Percentiles rank a stretch among this genome's conserved stretches.
Evolutionary conservation across 92 coral and sea anemone genomes (phyloP).

Genomic region (Palythoa caribaeorum): DNA sequence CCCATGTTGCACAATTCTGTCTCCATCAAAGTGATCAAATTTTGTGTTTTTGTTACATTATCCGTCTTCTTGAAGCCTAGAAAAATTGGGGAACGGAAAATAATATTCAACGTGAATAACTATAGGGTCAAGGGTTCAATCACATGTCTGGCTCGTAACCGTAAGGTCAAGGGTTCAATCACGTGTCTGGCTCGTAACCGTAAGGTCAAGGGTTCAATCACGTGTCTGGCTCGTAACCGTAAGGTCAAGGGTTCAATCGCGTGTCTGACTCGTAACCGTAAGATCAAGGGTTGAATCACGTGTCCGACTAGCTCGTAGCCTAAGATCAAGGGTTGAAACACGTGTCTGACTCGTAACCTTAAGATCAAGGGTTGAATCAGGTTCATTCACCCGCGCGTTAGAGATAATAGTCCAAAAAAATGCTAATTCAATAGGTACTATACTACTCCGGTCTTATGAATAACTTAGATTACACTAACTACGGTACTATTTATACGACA

Average conservation of each 20-base stretch:
- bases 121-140: neutral
- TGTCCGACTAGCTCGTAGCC: too few relatives aligned
- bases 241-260: neutral
- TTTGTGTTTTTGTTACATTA: neutral
- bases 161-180: neutral
- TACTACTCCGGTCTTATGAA: too few relatives aligned
- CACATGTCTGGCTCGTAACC: neutral
- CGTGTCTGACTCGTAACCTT: too few relatives aligned
- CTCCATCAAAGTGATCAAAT: slow-evolving; percentile 5
- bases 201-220: neutral
- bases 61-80: neutral
- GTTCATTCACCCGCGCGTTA: too few relatives aligned
- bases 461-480: too few relatives aligned
- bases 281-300: too few relatives aligned
- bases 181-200: neutral
- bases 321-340: too few relatives aligned
- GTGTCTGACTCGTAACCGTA: too few relatives aligned
- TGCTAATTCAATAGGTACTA: too few relatives aligned
- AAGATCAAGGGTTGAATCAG: too few relatives aligned
- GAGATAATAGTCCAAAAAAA: too few relatives aligned
- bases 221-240: neutral
- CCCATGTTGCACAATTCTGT: slow-evolving; percentile 23
- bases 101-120: neutral
- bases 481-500: too few relatives aligned
- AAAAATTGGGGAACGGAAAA: neutral